phyloP scores from a whole-genome alignment of 2,888 invertebrate species.

The Bimastos eiseni region DNA sequence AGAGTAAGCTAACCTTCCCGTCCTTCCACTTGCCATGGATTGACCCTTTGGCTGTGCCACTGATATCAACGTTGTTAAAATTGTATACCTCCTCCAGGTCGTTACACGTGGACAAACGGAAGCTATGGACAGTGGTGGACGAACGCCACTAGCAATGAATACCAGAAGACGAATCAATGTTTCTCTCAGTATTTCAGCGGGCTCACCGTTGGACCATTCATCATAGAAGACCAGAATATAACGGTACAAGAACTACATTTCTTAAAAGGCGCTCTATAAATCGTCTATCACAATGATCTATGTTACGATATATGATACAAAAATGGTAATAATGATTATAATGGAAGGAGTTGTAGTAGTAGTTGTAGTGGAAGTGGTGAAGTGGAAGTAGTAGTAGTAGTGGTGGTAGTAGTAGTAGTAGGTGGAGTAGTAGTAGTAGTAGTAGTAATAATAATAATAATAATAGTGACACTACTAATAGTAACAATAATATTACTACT shows the following conservation, averaged over 20 bases:
- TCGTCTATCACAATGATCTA: background rate
- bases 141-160: slow-evolving; percentile 45
- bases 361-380: background rate
- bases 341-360: background rate
- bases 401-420: background rate
- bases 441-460: background rate
- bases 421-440: background rate
- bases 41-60: background rate
- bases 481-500: background rate
- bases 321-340: background rate
- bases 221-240: slow-evolving; percentile 33
- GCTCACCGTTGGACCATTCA: slow-evolving; percentile 51
- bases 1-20: no score
- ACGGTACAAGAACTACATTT: slow-evolving; percentile 19
- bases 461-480: background rate
- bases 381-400: background rate
- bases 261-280: background rate
- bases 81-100: slow-evolving; percentile 23
- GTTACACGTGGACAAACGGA: slow-evolving; percentile 42
- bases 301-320: background rate
- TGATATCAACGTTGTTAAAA: no score
- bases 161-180: slow-evolving; percentile 47
- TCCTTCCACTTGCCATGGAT: no score
- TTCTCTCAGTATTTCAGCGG: slow-evolving; percentile 47
- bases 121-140: slow-evolving; percentile 53